phyloP scores from a whole-genome alignment of 2,888 invertebrate species.

The Mellilla xanthometata region DNA sequence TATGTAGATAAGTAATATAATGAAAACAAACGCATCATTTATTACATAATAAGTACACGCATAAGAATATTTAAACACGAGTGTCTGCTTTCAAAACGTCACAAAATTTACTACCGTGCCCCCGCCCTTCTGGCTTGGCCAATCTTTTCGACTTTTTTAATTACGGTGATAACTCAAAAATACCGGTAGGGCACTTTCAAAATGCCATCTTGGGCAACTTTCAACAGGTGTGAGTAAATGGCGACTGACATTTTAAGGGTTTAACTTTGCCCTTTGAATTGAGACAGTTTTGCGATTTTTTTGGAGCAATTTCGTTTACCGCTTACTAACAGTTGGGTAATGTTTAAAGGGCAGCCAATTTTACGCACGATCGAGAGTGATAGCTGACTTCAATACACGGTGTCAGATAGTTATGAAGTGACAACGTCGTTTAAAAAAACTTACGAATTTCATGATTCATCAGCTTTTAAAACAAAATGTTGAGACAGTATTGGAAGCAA shows the following conservation, averaged over 20 bases:
- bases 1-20: too few species aligned
- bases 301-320: slow-evolving; percentile 14
- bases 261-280: slow-evolving; percentile 20
- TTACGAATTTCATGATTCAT: too few species aligned
- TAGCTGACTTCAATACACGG: background rate
- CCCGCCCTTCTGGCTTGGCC: slow-evolving; percentile 9
- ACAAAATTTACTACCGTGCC: slow-evolving; percentile 6
- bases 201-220: slow-evolving; percentile 19
- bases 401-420: too few species aligned
- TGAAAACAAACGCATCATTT: too few species aligned
- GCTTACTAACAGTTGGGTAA: slow-evolving; percentile 7
- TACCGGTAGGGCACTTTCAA: too few species aligned
- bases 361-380: slow-evolving; percentile 2
- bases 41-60: too few species aligned
- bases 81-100: too few species aligned
- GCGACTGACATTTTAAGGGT: slow-evolving; percentile 15
- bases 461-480: too few species aligned
- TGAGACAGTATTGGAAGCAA: too few species aligned
- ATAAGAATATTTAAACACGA: too few species aligned
- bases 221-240: slow-evolving; percentile 15
- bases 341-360: slow-evolving; percentile 13
- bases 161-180: slow-evolving; percentile 16
- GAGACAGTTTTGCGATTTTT: slow-evolving; percentile 25
- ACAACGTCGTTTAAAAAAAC: too few species aligned
- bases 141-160: slow-evolving; percentile 19